Evolutionary conservation across 2,113 vertebrate genomes (phyloP), one percentile per base, ranked within the genome.

Genomic region (Pteruthius melanotis): DNA sequence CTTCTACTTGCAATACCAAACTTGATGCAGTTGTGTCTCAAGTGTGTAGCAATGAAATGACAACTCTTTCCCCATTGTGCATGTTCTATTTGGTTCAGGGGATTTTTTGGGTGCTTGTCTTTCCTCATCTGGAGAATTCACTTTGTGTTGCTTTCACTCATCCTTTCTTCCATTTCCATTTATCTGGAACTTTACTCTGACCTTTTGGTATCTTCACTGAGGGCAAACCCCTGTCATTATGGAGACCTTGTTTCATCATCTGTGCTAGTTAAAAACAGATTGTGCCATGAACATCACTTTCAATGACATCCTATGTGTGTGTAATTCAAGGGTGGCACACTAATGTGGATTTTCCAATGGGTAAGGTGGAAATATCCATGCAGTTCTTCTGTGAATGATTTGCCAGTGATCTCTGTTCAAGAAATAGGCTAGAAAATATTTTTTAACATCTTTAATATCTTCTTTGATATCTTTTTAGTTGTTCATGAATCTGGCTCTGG

Each of bases 41-140:
- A 39, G 15, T 26, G 30, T 1, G 1, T 53, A 75, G 56, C 78
- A 78, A 53, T 56, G 33, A 83, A 69, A 93, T 39, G 3, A 45
- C 5, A 4, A 16, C 6, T 89, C 26, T 52, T 86, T 83, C 69
- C 53, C 40, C 24, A 53, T 24, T 53, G 10, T 53, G 6, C 13
- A 8, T 21, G 1, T 56, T 74, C 26, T 53, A 27, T 11, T 57
- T 1, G 0, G 30, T 40, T 74, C 0, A 4, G 39, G 31, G 19
- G 5, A 37, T 31, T 65, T 68, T 60, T 69, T 60, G 4, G n/a
- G 9, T 35, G 2, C 17, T 85, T 79, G 39, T 72, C 61, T 83
- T 85, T 45, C 49, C 10, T 75, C 4, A 71, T 42, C 35, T 54
- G 0, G 1, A 60, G 17, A 35, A 66, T 81, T 87, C 63, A 52